Evolutionary conservation across 2,113 vertebrate species (phyloP), one percentile per base, ranked within the genome.

Genomic region (Corythaeola cristata): DNA sequence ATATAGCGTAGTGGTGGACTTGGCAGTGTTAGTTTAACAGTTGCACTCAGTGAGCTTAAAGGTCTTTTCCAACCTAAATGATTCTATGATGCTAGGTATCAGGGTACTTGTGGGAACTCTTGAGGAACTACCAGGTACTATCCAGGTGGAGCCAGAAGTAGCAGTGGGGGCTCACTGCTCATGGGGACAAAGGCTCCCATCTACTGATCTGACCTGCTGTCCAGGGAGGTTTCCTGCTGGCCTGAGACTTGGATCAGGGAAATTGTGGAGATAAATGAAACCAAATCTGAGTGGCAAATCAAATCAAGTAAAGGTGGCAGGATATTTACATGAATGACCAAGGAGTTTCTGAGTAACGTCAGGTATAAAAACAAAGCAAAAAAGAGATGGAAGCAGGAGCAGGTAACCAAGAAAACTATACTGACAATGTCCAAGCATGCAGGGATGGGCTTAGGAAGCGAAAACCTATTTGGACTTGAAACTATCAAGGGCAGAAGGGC

Each of bases 121-220:
- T 26, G 20, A 64, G 63, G 53, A 90, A 7, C 8, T 22, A 28
- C 22, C 27, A 78, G 41, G 32, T 59, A 23, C 15, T 53, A 2
- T 39, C n/a, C 24, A 79, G 20, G 33, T 66, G 30, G n/a, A 68
- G 15, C 10, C 22, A 18, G 15, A 19, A 45, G 28, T 11, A 67
- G 11, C 24, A 83, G 11, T 24, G 11, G 7, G 5, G 5, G 0
- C 4, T 47, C 13, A 66, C 2, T 37, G 5, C 19, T 74, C 7
- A 52, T 49, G 33, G 10, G 27, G 10, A 63, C 16, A n/a, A 74
- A 67, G 11, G 8, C 2, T 17, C 8, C 9, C 15, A 8, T 39
- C 33, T 69, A 3, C 55, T 78, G 21, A 23, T 16, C 52, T 74
- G 33, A 71, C 21, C 27, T 49, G 20, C 21, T 73, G 37, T 59